These are phyloP conservation scores for Dryobota labecula DNA, from an alignment of 2,888 invertebrate species.

Conservation along the genomic window DNA sequence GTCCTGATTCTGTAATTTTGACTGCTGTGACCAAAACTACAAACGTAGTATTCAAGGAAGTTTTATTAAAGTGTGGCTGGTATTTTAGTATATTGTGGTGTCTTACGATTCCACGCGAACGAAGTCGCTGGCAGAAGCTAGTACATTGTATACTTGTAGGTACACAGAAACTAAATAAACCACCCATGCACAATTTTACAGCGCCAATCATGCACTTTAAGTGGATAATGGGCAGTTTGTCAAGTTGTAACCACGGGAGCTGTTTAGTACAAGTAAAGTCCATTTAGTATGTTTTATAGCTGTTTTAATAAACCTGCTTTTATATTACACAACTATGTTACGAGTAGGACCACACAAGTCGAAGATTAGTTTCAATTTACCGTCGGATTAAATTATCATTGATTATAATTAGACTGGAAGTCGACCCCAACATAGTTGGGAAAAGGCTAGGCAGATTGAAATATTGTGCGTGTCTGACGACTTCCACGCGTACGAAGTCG, in stretches of 20 bases:
- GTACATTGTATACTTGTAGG: not conserved
- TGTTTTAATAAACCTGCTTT: slow-evolving; percentile 50
- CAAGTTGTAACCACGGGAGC: slow-evolving; percentile 63
- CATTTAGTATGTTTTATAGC: slow-evolving; percentile 60
- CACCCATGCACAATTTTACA: slow-evolving; percentile 54
- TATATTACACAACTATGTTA: slow-evolving; percentile 40
- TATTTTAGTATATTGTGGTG: too few species aligned
- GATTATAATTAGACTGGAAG: too few species aligned
- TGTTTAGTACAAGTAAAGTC: slow-evolving; percentile 62
- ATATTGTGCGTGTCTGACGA: too few species aligned
- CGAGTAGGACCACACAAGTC: slow-evolving; percentile 37
- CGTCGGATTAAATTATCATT: not conserved
- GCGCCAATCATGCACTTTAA: slow-evolving; percentile 49
- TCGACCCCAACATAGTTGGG: too few species aligned
- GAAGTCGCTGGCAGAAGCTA: too few species aligned
- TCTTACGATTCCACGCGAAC: too few species aligned
- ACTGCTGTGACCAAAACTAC: too few species aligned
- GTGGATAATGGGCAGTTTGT: slow-evolving; percentile 51
- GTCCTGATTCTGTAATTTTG: too few species aligned
- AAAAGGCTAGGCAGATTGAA: too few species aligned
- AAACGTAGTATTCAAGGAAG: too few species aligned
- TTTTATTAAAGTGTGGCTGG: too few species aligned
- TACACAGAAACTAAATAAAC: slow-evolving; percentile 37
- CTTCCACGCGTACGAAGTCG: too few species aligned
- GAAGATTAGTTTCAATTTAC: not conserved